Percentiles rank a stretch among this genome's conserved stretches.
Conservation (phyloP, 2,113 vertebrate genomes). For the Sminthopsis crassicaudata region DNA sequence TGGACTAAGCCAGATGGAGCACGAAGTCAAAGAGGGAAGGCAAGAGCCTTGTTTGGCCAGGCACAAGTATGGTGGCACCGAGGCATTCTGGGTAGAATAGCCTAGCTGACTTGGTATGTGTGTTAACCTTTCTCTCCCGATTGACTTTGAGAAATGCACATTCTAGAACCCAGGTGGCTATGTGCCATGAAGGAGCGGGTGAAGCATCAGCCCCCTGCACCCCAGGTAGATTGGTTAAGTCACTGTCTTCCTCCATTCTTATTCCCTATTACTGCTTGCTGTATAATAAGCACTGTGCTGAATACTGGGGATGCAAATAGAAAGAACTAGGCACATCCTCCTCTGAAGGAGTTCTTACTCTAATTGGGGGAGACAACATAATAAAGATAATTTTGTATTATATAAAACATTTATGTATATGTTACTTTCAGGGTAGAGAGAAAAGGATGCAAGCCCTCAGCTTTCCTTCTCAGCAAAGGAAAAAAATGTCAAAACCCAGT, state of each 20-base stretch:
- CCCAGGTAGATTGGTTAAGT: not conserved
- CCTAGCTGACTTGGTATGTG: no score
- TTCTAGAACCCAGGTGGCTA: not conserved
- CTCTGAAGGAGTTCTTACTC: not conserved
- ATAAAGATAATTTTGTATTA: not conserved
- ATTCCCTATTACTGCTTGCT: not conserved
- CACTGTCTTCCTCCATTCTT: not conserved
- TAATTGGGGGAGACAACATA: not conserved
- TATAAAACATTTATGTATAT: not conserved
- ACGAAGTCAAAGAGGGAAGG: not conserved
- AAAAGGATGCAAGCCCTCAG: not conserved
- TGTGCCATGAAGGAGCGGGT: not conserved
- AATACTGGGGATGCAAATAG: not conserved
- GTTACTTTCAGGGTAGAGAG: not conserved
- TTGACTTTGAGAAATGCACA: not conserved
- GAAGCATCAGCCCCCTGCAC: not conserved
- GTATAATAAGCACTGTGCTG: not conserved
- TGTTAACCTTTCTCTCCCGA: not conserved
- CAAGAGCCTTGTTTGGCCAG: not conserved
- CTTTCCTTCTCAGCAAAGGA: not conserved
- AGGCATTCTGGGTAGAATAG: not conserved
- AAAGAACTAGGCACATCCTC: not conserved
- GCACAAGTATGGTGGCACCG: not conserved
- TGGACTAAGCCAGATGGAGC: not conserved
- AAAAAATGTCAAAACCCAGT: not conserved